A percentile compares a stretch with the other conserved stretches of the same genome.
These are phyloP conservation scores for Cloeon dipterum DNA, from an alignment of 2,888 invertebrate species.

Conservation along the genomic window DNA sequence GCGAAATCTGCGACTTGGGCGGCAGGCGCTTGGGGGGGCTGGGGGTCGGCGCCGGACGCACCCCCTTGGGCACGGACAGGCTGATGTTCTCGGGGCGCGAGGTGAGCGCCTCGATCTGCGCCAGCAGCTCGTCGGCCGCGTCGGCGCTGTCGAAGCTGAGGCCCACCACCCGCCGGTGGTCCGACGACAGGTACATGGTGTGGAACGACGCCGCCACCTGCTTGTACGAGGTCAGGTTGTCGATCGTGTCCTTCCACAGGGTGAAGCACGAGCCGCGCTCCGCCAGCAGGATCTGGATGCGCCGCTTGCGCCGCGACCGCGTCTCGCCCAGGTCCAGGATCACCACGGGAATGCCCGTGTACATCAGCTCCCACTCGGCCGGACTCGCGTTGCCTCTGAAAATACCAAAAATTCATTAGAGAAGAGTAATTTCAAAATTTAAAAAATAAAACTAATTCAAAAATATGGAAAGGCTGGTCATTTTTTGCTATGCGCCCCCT, in stretches of 20 bases:
- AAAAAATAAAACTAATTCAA: no score
- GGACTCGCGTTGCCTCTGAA: conserved; percentile 18
- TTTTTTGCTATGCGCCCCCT: no score
- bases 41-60: conserved; percentile 22
- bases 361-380: conserved; percentile 39
- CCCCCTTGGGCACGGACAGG: conserved; percentile 37
- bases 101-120: conserved; percentile 40
- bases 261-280: conserved; percentile 62
- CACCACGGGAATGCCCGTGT: conserved; percentile 57
- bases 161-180: conserved; percentile 52
- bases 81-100: conserved; percentile 58
- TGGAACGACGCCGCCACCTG: conserved; percentile 50
- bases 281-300: conserved; percentile 45
- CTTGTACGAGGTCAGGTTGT: conserved; percentile 52
- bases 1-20: conserved; percentile 57
- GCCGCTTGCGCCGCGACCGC: conserved; percentile 36
- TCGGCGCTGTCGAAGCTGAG: conserved; percentile 55
- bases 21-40: conserved; percentile 24
- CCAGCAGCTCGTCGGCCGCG: conserved; percentile 45
- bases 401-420: no score
- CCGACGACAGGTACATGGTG: conserved; percentile 54
- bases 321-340: conserved; percentile 56
- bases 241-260: conserved; percentile 59
- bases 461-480: no score
- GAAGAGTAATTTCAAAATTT: no score